Evolutionary conservation across 2,113 vertebrate genomes (phyloP).

Genomic region (Nibea albiflora): DNA sequence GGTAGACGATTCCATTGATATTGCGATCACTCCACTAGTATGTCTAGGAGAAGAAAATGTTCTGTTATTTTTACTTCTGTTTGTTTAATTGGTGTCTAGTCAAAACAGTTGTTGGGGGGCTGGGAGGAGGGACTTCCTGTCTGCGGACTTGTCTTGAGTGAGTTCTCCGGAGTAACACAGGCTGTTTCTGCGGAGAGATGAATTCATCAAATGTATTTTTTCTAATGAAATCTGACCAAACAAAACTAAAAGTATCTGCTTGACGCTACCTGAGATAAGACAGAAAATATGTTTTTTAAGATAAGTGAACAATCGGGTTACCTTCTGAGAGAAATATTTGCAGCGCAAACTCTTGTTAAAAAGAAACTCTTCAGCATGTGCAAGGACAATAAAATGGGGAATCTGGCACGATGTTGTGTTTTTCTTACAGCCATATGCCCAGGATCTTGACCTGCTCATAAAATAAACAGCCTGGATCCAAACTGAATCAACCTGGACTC

Average conservation of each 20-base stretch:
- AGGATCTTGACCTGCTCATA: conserved; percentile 8
- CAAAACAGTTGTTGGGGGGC: not conserved
- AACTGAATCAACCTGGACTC: conserved; percentile 37
- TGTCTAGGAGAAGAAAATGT: not conserved
- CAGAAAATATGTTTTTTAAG: not conserved
- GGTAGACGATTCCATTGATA: not conserved
- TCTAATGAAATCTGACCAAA: not conserved
- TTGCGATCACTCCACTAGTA: not conserved
- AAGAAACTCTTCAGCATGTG: conserved; percentile 6
- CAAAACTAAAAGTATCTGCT: not conserved
- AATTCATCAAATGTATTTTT: not conserved
- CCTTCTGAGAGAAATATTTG: conserved; percentile 2
- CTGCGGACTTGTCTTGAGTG: not conserved
- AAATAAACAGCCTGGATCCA: conserved; percentile 19
- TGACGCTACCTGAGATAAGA: not conserved
- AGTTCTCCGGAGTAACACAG: not conserved
- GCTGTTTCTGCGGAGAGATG: not conserved
- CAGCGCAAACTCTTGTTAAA: not conserved
- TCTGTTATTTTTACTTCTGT: not conserved
- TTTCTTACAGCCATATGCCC: conserved; percentile 22
- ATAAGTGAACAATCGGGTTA: not conserved
- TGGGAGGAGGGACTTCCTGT: too few species aligned
- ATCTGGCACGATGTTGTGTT: conserved; percentile 3
- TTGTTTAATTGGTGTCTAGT: not conserved
- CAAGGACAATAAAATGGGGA: conserved; percentile 30